Conservation (phyloP, 2,797 vertebrate species). For the Etheostoma nigrum region DNA sequence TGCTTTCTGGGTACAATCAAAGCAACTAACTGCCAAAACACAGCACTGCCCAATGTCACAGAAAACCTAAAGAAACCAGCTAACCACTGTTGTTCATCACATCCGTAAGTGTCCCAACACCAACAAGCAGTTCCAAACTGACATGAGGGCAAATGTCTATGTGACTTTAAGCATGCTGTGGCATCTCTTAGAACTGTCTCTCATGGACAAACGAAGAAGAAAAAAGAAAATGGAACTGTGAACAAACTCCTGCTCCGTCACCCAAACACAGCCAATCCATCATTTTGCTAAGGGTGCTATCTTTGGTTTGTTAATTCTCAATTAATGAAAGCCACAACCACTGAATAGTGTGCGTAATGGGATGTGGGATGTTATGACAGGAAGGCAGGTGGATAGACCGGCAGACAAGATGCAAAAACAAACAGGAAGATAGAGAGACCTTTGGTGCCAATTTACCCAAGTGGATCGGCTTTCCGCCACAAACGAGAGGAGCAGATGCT, state of each 20-base stretch:
- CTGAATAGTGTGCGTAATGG: conserved; percentile 26
- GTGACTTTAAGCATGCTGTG: background rate
- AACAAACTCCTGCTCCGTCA: conserved; percentile 18
- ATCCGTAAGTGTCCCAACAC: background rate
- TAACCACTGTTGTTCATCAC: conserved; percentile 1
- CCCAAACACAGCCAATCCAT: conserved; percentile 3
- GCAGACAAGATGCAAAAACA: conserved; percentile 47
- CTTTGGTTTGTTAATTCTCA: conserved; percentile 60
- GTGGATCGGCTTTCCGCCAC: conserved; percentile 65
- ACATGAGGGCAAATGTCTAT: background rate
- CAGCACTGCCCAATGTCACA: background rate
- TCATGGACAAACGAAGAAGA: background rate
- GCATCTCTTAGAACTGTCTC: conserved; percentile 3
- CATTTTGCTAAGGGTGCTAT: conserved; percentile 52
- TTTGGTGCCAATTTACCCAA: conserved; percentile 52
- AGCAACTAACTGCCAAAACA: background rate
- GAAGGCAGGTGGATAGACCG: conserved; percentile 42
- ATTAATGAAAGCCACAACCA: conserved; percentile 62
- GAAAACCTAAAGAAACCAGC: background rate
- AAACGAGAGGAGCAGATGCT: conserved; percentile 70
- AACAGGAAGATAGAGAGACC: conserved; percentile 51
- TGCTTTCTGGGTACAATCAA: background rate
- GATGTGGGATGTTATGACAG: conserved; percentile 43
- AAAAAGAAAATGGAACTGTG: conserved; percentile 7
- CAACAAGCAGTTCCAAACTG: conserved; percentile 7